Base-by-base conservation (phyloP, 2,797 vertebrate genomes). In the Poliocrania exsul region DNA sequence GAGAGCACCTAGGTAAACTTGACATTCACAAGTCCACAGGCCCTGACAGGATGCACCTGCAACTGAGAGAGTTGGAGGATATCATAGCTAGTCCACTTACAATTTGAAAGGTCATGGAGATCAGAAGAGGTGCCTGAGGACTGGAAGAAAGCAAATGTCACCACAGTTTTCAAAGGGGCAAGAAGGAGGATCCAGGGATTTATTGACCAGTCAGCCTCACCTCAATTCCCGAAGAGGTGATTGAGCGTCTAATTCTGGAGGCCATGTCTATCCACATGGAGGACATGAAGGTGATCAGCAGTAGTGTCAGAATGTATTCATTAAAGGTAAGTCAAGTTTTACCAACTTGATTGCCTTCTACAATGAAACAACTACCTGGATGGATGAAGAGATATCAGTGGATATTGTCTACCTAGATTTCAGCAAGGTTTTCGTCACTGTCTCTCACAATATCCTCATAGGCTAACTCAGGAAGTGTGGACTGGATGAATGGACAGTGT, bases 31-130 rank as follows among this genome's bases (percentile, higher is more conserved):
- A 40, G 6, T 31, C 46, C 9, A 2, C 3, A 5, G 20, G 33
- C 9, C 38, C 46, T 46, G 46, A 73, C 25, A 10, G 28, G 11
- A 46, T 33, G 16, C 25, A 81, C 18, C 21, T n/a, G 29, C 0
- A 0, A 58, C 5, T 11, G 8, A 60, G 38, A 46, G 28, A 33
- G 51, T 9, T 51, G 44, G 17, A 13, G 9, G 51, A 46, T 46
- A 46, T 16, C 2, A 10, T 8, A 51, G 23, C 10, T 8, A 57
- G 44, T 13, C 28, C 1, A 0, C 23, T 38, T 28, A 33, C 28
- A 14, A 13, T 44, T n/a, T 14, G 4, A 58, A 72, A 87, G 5
- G 6, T 33, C 26, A 11, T 16, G n/a, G 37, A 50, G 18, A 44
- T 2, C 6, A 24, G 25, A 20, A 54, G 10, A n/a, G 18, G 23